Conservation (phyloP, 1,140 invertebrate species). For the Rhynchophorus ferrugineus region DNA sequence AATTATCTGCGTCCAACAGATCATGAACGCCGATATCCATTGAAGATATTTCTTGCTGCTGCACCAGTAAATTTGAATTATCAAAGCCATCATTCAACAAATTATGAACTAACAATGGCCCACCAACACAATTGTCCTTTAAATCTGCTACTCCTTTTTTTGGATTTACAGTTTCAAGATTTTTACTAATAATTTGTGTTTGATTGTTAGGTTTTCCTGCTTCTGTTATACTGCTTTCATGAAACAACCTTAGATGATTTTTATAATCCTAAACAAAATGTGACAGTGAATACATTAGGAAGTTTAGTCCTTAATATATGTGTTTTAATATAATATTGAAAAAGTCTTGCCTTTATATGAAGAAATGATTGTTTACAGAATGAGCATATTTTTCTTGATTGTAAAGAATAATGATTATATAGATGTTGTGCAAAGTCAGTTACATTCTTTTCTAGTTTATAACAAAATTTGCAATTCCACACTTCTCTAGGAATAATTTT, state of each 20-base stretch:
- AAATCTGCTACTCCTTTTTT: neutral
- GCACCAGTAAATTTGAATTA: conserved; percentile 32
- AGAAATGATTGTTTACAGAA: conserved; percentile 31
- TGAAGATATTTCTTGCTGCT: conserved; percentile 19
- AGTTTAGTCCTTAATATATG: neutral
- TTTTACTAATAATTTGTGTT: neutral
- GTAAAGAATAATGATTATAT: conserved; percentile 33
- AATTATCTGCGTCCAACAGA: conserved; percentile 25
- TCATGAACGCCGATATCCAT: conserved; percentile 22
- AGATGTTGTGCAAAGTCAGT: conserved; percentile 38
- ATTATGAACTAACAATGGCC: conserved; percentile 28
- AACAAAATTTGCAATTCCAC: conserved; percentile 41
- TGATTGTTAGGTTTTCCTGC: neutral
- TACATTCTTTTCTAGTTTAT: conserved; percentile 31
- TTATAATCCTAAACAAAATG: conserved; percentile 12
- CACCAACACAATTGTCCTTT: conserved; percentile 26
- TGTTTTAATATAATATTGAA: neutral
- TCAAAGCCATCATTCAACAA: conserved; percentile 30
- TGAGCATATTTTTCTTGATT: conserved; percentile 30
- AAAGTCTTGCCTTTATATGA: conserved; percentile 27
- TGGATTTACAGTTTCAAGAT: neutral
- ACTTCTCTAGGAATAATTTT: conserved; percentile 31
- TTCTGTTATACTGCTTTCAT: neutral
- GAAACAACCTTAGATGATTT: conserved; percentile 14
- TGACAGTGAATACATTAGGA: neutral